Conservation (phyloP, 2,888 invertebrate genomes). For the Tenthredo scrophulariae region DNA sequence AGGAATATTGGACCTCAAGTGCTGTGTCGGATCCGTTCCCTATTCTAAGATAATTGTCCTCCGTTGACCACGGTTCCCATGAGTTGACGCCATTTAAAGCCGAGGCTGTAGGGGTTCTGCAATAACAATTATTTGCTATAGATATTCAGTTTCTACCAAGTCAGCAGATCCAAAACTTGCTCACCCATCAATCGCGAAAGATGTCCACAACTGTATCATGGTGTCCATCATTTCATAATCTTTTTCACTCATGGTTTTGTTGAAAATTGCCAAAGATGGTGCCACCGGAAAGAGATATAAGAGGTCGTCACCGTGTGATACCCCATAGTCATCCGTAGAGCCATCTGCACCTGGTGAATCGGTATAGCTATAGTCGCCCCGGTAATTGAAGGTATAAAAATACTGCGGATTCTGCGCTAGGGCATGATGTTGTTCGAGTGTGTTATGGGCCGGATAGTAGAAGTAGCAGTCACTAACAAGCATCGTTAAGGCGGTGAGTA, state of each 20-base stretch:
- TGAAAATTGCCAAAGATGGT: neutral
- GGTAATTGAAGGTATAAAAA: slow-evolving; percentile 60
- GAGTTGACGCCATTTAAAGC: slow-evolving; percentile 24
- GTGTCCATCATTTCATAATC: slow-evolving; percentile 70
- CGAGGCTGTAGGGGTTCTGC: neutral
- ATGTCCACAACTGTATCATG: slow-evolving; percentile 75
- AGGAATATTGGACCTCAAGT: slow-evolving; percentile 31
- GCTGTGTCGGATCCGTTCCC: slow-evolving; percentile 51
- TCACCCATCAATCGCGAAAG: slow-evolving; percentile 59
- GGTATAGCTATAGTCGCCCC: slow-evolving; percentile 57
- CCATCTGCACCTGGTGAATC: neutral
- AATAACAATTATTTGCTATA: neutral
- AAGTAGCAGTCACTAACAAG: neutral
- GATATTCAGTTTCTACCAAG: no score
- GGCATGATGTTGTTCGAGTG: slow-evolving; percentile 20
- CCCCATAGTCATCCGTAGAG: slow-evolving; percentile 63
- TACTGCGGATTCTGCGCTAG: slow-evolving; percentile 55
- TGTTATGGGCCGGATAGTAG: neutral
- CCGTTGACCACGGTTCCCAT: slow-evolving; percentile 60
- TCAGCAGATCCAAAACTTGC: neutral
- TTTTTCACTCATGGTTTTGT: slow-evolving; percentile 14
- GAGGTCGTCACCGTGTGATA: slow-evolving; percentile 79
- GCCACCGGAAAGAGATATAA: slow-evolving; percentile 71
- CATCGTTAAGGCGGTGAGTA: neutral
- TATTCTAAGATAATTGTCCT: slow-evolving; percentile 60